A percentile compares a stretch with the other conserved stretches of the same genome.
These are phyloP conservation scores for Habropoda laboriosa DNA, from an alignment of 1,140 invertebrate genomes.

Conservation along the genomic window DNA sequence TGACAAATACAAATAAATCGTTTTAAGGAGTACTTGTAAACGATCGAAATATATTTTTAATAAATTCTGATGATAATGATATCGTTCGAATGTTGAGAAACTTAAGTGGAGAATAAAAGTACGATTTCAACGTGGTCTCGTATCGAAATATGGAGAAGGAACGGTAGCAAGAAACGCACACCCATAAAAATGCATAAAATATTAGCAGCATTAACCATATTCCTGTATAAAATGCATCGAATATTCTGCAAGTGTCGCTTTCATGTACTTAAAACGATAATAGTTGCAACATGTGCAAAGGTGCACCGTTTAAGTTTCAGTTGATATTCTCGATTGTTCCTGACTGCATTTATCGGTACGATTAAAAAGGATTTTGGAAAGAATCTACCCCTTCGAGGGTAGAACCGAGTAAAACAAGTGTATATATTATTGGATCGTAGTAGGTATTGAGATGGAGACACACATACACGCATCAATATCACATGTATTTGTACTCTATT, in stretches of 20 bases:
- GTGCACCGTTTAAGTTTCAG: background rate
- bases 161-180: background rate
- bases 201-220: background rate
- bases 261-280: too few species aligned
- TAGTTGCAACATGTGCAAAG: background rate
- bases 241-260: background rate
- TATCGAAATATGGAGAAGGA: slow-evolving; percentile 18
- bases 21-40: background rate
- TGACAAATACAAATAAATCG: too few species aligned
- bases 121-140: background rate
- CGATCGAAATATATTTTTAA: background rate
- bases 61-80: background rate
- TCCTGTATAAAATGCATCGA: background rate
- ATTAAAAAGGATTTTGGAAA: slow-evolving; percentile 9
- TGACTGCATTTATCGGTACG: background rate
- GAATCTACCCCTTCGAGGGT: slow-evolving; percentile 4
- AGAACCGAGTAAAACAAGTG: slow-evolving; percentile 70
- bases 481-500: slow-evolving; percentile 80
- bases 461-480: slow-evolving; percentile 75
- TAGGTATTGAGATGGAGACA: slow-evolving; percentile 57
- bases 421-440: slow-evolving; percentile 74
- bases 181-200: background rate
- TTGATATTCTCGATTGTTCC: background rate
- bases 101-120: background rate
- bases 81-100: background rate